Conservation (phyloP, 2,888 invertebrate genomes). For the Athetis lepigone region DNA sequence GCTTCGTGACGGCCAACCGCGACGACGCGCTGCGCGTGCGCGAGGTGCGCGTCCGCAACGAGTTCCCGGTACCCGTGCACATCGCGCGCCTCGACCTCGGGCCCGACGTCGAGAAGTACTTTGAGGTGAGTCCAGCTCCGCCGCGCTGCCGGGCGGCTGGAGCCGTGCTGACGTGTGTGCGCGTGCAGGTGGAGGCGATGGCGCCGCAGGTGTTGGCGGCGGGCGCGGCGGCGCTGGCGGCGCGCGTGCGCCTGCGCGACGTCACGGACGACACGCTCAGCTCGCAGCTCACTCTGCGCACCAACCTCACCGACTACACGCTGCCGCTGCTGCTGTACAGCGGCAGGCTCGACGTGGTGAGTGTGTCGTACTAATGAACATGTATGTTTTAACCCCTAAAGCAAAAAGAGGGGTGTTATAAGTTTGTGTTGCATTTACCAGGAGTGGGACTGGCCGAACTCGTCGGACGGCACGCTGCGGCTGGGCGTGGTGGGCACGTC, state of each 20-base stretch:
- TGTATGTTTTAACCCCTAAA: too few relatives aligned
- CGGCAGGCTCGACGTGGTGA: conserved; percentile 80
- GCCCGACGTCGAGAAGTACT: conserved; percentile 66
- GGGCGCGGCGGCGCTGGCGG: conserved; percentile 56
- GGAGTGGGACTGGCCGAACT: conserved; percentile 83
- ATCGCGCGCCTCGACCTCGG: conserved; percentile 68
- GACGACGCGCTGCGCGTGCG: conserved; percentile 63
- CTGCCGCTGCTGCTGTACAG: conserved; percentile 86
- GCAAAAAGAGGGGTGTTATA: neutral
- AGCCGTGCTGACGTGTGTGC: conserved; percentile 1
- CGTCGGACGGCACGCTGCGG: conserved; percentile 81
- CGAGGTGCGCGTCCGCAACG: conserved; percentile 76
- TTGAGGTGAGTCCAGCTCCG: conserved; percentile 76
- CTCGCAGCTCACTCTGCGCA: conserved; percentile 77
- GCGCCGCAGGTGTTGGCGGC: conserved; percentile 65
- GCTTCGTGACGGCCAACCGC: conserved; percentile 73
- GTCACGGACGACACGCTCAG: conserved; percentile 37
- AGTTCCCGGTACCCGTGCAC: conserved; percentile 73
- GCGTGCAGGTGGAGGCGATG: conserved; percentile 63
- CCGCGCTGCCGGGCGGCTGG: too few relatives aligned
- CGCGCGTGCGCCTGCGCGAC: conserved; percentile 53
- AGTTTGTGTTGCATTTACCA: conserved; percentile 32
- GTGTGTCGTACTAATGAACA: conserved; percentile 41
- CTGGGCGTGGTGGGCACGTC: conserved; percentile 92
- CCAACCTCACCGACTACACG: conserved; percentile 86